phyloP scores from a whole-genome alignment of 2,797 vertebrate genomes.

The Apodemus agrarius region DNA sequence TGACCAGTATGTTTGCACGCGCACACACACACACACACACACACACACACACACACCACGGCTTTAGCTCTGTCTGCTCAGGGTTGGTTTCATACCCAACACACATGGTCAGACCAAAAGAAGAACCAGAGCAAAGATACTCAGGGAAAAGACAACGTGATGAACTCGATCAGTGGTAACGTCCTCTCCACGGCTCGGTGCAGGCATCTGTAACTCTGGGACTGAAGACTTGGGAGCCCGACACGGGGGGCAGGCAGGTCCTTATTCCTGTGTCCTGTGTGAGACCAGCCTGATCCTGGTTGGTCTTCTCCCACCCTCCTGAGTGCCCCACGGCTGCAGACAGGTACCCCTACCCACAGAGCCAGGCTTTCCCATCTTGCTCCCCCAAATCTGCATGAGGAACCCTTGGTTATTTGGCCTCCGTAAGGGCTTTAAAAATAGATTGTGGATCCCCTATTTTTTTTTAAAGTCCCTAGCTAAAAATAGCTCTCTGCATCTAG shows the following conservation, averaged over 20 bases:
- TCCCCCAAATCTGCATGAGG: constrained; percentile 22
- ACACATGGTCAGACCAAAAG: accelerated
- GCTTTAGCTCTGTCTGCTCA: not conserved
- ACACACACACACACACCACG: not conserved
- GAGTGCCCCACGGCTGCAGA: not conserved
- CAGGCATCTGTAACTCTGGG: not conserved
- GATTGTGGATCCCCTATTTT: constrained; percentile 77
- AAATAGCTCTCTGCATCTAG: constrained; percentile 80
- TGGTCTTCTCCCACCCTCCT: not conserved
- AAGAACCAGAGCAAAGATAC: not conserved
- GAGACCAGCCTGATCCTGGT: not conserved
- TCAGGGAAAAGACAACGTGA: not conserved
- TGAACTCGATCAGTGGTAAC: not conserved
- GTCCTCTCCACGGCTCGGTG: not conserved
- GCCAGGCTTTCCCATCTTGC: not conserved
- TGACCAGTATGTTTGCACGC: accelerated
- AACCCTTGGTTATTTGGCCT: constrained; percentile 57
- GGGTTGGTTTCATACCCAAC: not conserved
- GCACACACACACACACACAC: not conserved
- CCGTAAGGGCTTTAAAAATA: constrained; percentile 77
- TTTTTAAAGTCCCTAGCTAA: constrained; percentile 62
- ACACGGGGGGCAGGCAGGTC: not conserved
- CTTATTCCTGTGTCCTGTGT: not conserved
- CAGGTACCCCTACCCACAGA: not conserved
- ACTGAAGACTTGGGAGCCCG: not conserved